Evolutionary conservation across 37 sponge, comb jelly and placozoan species (phyloP).

Genomic region (Chondrosia reniformis): DNA sequence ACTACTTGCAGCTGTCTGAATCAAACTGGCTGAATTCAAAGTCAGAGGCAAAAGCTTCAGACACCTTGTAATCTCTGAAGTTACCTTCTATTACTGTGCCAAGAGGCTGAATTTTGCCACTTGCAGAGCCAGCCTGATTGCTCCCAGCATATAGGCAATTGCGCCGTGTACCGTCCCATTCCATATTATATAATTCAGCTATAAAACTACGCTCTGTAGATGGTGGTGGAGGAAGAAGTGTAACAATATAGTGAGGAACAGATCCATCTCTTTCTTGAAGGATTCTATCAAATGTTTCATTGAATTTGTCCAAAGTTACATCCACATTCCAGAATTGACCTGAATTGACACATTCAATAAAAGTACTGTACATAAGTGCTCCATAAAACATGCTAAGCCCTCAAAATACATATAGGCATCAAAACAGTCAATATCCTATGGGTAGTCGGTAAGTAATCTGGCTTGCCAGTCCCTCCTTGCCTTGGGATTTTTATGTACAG

Average conservation of each 20-base stretch:
- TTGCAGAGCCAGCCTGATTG: neutral
- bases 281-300: neutral
- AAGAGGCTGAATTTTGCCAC: neutral
- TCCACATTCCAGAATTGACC: constrained; percentile 25
- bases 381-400: too few relatives aligned
- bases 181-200: neutral
- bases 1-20: neutral
- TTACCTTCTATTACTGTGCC: constrained; percentile 1
- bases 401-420: too few relatives aligned
- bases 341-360: neutral
- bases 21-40: constrained; percentile 1
- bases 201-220: neutral
- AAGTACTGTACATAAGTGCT: neutral
- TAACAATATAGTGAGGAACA: constrained; percentile 8
- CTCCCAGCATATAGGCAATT: constrained; percentile 11
- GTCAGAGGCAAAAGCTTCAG: neutral
- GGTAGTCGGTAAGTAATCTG: too few relatives aligned
- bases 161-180: neutral
- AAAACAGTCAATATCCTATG: too few relatives aligned
- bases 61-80: neutral
- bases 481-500: too few relatives aligned
- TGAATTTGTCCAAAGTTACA: neutral
- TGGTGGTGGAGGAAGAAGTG: constrained; percentile 3
- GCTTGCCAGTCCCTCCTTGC: too few relatives aligned
- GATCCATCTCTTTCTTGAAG: neutral